Evolutionary conservation across 2,797 vertebrate genomes (phyloP), one percentile per base, ranked within the genome.

Genomic region (Eutrigla gurnardus): DNA sequence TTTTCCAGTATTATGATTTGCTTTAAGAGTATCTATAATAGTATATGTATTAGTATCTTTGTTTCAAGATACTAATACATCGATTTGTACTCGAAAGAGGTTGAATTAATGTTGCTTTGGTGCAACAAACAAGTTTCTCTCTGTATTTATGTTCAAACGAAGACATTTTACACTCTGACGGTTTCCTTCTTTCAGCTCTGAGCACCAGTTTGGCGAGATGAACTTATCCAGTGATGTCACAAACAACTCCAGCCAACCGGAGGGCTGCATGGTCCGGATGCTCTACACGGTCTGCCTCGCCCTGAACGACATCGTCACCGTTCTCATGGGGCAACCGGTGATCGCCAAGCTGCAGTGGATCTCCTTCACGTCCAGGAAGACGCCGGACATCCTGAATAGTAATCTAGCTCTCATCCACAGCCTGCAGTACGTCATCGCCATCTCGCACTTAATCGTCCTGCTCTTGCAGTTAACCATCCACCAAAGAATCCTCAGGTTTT

Each of bases 381-480:
- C 47, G 0, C 6, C 0, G 2, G 88, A 88, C 2, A 50, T 87
- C 75, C 86, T 91, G 3, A 90, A 77, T 1, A 59, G 8, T 0
- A 87, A 85, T 36, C 25, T 90, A 4, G 80, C 80, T 2, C 2
- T 90, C 13, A 82, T 90, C 74, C 47, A 84, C 76, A 40, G 5
- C 33, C 0, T 77, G 42, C 77, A 89, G 9, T 73, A 88, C 84
- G n/a, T 18, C 3, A 2, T 70, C 0, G 18, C 13, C 33, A 3
- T 47, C 0, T 0, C 65, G 1, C 75, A 90, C 35, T n/a, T 89
- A 0, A 0, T 25, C 4, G 0, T 17, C 15, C 0, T 88, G 18
- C 6, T 57, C 4, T 3, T n/a, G 1, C 0, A 0, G 0, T 25
- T 13, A 0, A 0, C 3, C 0, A 0, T 0, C 0, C 67, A 73